phyloP scores from a whole-genome alignment of 23 tunicate species.

The Halocynthia aurantium region DNA sequence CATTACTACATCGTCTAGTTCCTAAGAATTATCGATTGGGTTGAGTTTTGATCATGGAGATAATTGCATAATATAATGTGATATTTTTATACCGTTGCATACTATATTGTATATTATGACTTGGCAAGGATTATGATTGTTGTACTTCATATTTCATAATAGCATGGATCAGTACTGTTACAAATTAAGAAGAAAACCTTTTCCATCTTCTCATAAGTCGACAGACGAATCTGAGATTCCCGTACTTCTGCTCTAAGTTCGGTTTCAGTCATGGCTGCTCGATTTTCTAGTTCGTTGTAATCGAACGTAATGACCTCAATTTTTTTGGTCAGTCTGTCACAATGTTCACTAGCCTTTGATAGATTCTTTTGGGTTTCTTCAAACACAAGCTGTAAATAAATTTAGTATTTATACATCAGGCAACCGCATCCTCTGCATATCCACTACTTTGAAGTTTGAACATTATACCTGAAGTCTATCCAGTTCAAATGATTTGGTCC shows the following conservation, averaged over 20 bases:
- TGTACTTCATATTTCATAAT: too few relatives aligned
- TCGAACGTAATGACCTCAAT: conserved; percentile 68
- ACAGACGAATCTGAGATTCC: conserved; percentile 37
- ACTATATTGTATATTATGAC: too few relatives aligned
- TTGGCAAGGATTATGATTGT: too few relatives aligned
- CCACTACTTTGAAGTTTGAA: background rate
- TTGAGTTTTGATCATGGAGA: too few relatives aligned
- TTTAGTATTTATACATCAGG: background rate
- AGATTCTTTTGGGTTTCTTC: conserved; percentile 84
- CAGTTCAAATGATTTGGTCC: conserved; percentile 66
- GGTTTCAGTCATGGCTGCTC: conserved; percentile 50
- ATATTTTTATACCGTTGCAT: too few relatives aligned
- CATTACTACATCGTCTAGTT: conserved; percentile 88
- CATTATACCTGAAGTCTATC: conserved; percentile 64
- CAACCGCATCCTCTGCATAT: background rate
- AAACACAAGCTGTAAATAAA: conserved; percentile 44
- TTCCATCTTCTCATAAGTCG: conserved; percentile 66
- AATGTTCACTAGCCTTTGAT: conserved; percentile 33
- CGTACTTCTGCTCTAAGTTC: conserved; percentile 31
- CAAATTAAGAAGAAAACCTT: conserved; percentile 8
- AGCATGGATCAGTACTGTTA: too few relatives aligned
- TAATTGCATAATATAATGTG: too few relatives aligned
- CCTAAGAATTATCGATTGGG: conserved; percentile 12
- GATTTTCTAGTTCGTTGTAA: conserved; percentile 63
- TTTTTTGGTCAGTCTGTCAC: conserved; percentile 48